Evolutionary conservation across 2,888 invertebrate genomes (phyloP).

Genomic region (Thelaira solivaga): DNA sequence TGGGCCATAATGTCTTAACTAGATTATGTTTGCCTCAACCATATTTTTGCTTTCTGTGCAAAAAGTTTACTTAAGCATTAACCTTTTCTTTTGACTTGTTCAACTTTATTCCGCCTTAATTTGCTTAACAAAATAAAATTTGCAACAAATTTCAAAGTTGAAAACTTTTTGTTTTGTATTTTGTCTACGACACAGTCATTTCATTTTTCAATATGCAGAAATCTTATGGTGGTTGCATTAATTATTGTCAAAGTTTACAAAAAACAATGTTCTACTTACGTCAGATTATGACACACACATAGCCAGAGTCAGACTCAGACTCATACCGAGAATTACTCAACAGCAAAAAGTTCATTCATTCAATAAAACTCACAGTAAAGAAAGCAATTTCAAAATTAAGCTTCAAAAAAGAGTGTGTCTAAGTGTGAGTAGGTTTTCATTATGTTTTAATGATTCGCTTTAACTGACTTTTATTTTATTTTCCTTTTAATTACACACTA

Average conservation of each 20-base stretch:
- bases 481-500: constrained; percentile 11
- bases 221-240: constrained; percentile 23
- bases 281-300: constrained; percentile 1
- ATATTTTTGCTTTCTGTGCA: too few relatives aligned
- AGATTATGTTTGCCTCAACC: too few relatives aligned
- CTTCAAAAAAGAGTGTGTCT: not conserved
- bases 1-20: too few relatives aligned
- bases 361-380: not conserved
- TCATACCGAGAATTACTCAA: too few relatives aligned
- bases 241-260: constrained; percentile 44
- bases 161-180: not conserved
- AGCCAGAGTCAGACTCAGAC: not conserved
- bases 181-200: too few relatives aligned
- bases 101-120: too few relatives aligned
- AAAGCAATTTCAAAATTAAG: not conserved
- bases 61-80: too few relatives aligned
- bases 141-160: not conserved
- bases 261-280: constrained; percentile 20
- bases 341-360: constrained; percentile 33
- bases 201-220: too few relatives aligned
- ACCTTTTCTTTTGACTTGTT: too few relatives aligned
- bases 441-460: constrained; percentile 17
- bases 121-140: too few relatives aligned
- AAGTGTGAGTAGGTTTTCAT: constrained; percentile 22
- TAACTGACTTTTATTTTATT: not conserved